These are phyloP conservation scores for Erinaceus europaeus DNA, from an alignment of 2,113 vertebrate genomes.

Conservation along the genomic window DNA sequence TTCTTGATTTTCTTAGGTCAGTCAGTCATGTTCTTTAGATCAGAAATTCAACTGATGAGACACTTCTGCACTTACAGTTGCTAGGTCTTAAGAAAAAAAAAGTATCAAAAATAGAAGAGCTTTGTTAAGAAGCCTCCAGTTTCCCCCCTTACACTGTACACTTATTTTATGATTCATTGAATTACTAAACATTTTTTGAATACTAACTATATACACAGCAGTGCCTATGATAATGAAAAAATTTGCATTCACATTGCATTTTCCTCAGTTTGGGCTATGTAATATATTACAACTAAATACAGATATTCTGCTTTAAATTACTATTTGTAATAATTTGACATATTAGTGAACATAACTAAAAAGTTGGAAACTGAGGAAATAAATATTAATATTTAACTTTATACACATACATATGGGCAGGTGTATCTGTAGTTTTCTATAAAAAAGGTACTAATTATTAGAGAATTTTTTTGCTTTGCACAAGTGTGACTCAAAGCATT, in stretches of 20 bases:
- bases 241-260: not conserved
- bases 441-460: not conserved
- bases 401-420: not conserved
- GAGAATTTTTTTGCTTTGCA: not conserved
- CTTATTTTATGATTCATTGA: slow-evolving; percentile 29
- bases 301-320: slow-evolving; percentile 17
- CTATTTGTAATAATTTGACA: not conserved
- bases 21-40: not conserved
- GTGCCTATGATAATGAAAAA: slow-evolving; percentile 10
- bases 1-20: slow-evolving; percentile 19
- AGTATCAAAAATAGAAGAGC: not conserved
- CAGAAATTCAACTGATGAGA: slow-evolving; percentile 21
- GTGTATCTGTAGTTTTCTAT: not conserved
- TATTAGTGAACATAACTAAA: not conserved
- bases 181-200: slow-evolving; percentile 33
- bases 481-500: not conserved
- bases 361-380: slow-evolving; percentile 10
- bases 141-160: not conserved
- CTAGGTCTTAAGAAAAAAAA: slow-evolving; percentile 27
- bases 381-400: slow-evolving; percentile 17
- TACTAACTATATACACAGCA: slow-evolving; percentile 18
- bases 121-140: slow-evolving; percentile 1
- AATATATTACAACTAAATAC: not conserved
- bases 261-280: slow-evolving; percentile 13
- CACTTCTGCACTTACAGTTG: not conserved